These are phyloP conservation scores for Eurytoma californica DNA, from an alignment of 2,888 invertebrate genomes.

Conservation along the genomic window DNA sequence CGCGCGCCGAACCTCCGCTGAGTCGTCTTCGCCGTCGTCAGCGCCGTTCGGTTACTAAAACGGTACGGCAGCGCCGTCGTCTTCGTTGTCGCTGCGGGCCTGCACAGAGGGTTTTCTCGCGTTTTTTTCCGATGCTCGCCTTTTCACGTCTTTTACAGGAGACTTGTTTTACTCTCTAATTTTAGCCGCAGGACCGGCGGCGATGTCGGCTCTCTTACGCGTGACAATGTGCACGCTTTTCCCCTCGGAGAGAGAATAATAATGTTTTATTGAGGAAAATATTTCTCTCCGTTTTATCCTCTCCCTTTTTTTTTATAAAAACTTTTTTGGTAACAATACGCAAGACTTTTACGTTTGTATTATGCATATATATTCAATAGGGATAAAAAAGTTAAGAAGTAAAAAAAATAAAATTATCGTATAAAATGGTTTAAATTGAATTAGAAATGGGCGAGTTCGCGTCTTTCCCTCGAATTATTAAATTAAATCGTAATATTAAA, in stretches of 20 bases:
- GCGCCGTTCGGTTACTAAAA: slow-evolving; percentile 61
- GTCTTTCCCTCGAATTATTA: too few relatives aligned
- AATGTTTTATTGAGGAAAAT: too few relatives aligned
- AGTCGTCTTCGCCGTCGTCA: slow-evolving; percentile 54
- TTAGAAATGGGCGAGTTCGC: too few relatives aligned
- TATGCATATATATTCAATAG: too few relatives aligned
- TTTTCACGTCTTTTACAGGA: slow-evolving; percentile 8
- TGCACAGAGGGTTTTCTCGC: slow-evolving; percentile 47
- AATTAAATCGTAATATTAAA: too few relatives aligned
- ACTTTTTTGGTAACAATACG: too few relatives aligned
- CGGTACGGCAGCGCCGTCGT: slow-evolving; percentile 52
- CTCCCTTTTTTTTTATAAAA: neutral
- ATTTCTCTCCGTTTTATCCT: neutral
- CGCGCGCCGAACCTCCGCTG: slow-evolving; percentile 2
- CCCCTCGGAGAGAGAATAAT: neutral
- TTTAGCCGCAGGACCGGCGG: neutral
- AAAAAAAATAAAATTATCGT: too few relatives aligned
- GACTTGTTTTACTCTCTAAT: slow-evolving; percentile 7
- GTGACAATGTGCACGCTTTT: neutral
- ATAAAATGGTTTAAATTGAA: too few relatives aligned
- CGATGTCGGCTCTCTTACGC: neutral
- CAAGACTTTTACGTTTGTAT: too few relatives aligned
- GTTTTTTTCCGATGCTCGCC: slow-evolving; percentile 51
- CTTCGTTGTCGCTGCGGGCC: neutral
- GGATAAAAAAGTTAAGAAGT: too few relatives aligned